phyloP scores from a whole-genome alignment of 1,140 invertebrate genomes.

The Melitaea cinxia region DNA sequence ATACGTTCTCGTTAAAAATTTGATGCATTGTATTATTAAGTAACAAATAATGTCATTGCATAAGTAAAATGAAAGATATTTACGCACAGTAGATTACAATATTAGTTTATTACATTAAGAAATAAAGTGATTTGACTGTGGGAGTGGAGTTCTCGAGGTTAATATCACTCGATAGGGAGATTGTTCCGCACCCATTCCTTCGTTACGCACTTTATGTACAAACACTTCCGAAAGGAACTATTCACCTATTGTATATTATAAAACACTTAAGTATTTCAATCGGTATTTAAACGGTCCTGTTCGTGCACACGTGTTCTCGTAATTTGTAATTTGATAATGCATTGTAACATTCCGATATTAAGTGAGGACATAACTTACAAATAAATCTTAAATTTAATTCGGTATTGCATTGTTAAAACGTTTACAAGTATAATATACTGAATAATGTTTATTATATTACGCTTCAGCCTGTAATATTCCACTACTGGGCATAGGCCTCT shows the following conservation, averaged over 20 bases:
- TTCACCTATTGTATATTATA: slow-evolving; percentile 11
- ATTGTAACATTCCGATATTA: slow-evolving; percentile 2
- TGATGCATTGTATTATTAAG: too few species aligned
- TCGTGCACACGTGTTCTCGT: slow-evolving; percentile 31
- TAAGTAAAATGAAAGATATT: not conserved
- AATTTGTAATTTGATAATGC: slow-evolving; percentile 8
- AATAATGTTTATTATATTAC: not conserved
- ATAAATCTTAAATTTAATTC: not conserved
- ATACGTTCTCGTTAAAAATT: too few species aligned
- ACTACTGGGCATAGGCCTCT: too few species aligned
- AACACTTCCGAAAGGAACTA: slow-evolving; percentile 43
- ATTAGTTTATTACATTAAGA: slow-evolving; percentile 63
- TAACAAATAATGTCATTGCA: too few species aligned
- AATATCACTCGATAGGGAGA: slow-evolving; percentile 42
- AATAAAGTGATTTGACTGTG: slow-evolving; percentile 50
- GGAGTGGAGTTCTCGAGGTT: slow-evolving; percentile 59
- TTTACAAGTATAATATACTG: not conserved
- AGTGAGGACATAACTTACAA: slow-evolving; percentile 8
- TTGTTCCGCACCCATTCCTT: slow-evolving; percentile 30
- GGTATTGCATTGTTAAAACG: not conserved
- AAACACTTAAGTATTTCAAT: slow-evolving; percentile 26
- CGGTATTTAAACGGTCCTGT: slow-evolving; percentile 24
- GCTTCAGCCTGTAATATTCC: too few species aligned
- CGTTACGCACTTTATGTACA: slow-evolving; percentile 14
- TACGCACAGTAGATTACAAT: slow-evolving; percentile 47